A percentile compares a stretch with the other conserved stretches of the same genome.
Conservation (phyloP, 1,140 invertebrate species). For the Aphaenogaster ashmeadi region DNA sequence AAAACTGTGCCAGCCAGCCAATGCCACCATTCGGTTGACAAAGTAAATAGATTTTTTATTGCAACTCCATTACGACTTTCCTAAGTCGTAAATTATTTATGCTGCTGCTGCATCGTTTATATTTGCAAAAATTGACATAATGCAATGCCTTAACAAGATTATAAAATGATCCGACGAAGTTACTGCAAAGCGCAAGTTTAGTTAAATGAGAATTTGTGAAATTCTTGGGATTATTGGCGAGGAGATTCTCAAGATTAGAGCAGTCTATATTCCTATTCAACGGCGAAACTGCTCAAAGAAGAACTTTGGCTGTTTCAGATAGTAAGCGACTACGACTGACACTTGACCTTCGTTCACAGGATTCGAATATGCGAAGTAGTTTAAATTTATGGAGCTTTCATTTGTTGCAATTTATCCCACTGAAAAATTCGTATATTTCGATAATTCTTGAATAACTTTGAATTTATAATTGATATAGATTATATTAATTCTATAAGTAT, state of each 20-base stretch:
- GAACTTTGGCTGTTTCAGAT: constrained; percentile 29
- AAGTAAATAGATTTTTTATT: constrained; percentile 48
- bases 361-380: not conserved
- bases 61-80: constrained; percentile 7
- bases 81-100: constrained; percentile 4
- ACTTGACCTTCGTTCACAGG: constrained; percentile 49
- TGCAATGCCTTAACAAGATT: constrained; percentile 29
- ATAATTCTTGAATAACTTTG: not conserved
- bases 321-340: constrained; percentile 35
- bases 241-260: constrained; percentile 46
- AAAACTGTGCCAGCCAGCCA: constrained; percentile 11
- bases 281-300: constrained; percentile 21
- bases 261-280: constrained; percentile 32
- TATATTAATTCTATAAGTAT: not conserved
- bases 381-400: not conserved
- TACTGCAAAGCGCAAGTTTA: constrained; percentile 16
- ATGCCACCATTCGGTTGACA: not conserved
- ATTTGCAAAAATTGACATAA: not conserved
- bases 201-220: constrained; percentile 52
- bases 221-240: constrained; percentile 46
- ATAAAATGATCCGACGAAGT: not conserved
- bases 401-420: not conserved
- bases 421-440: not conserved
- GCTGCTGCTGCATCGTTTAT: not conserved
- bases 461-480: not conserved